phyloP scores from a whole-genome alignment of 2,113 vertebrate genomes.

The Accipiter cooperii region DNA sequence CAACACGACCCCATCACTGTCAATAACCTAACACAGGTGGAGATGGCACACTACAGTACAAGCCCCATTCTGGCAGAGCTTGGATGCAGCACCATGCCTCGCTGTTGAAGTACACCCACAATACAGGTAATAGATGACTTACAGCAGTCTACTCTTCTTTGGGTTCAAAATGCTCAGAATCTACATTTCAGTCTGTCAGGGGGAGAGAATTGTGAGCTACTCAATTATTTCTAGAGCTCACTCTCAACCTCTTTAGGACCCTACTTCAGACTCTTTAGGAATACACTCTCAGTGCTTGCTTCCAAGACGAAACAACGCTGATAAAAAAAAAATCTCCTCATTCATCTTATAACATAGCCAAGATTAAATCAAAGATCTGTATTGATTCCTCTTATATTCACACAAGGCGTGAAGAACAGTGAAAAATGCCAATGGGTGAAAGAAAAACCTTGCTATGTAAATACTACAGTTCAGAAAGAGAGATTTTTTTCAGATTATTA shows the following conservation, averaged over 20 bases:
- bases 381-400: background rate
- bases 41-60: background rate
- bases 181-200: background rate
- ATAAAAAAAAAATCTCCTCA: background rate
- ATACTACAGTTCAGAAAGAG: background rate
- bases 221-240: background rate
- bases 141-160: too few relatives aligned
- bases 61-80: background rate
- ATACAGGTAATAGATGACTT: fast-evolving
- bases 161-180: background rate
- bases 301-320: background rate
- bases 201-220: background rate
- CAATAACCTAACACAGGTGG: fast-evolving
- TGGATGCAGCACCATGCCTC: too few relatives aligned
- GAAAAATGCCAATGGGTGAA: background rate
- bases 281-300: background rate
- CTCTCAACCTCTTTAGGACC: background rate
- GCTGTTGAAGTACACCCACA: background rate
- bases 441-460: background rate
- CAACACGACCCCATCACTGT: background rate
- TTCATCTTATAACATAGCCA: background rate
- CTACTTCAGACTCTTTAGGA: background rate
- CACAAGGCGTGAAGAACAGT: background rate
- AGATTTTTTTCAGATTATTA: background rate
- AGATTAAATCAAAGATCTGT: background rate